Conservation (phyloP, 2,797 vertebrate species). For the Varecia variegata region DNA sequence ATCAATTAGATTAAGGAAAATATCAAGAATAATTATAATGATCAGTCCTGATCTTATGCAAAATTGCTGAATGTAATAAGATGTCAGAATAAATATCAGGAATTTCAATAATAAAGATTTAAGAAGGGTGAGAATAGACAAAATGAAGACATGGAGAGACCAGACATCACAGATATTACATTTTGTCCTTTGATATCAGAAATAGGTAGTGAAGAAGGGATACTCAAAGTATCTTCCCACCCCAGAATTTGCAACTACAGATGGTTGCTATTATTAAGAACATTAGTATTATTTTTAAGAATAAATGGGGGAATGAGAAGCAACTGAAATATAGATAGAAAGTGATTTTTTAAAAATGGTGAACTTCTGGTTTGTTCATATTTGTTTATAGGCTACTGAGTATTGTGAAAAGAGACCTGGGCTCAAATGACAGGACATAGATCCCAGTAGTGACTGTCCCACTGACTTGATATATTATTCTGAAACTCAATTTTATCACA, state of each 20-base stretch:
- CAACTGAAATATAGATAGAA: not conserved
- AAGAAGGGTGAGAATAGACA: not conserved
- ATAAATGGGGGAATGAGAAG: not conserved
- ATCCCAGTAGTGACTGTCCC: not conserved
- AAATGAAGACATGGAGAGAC: not conserved
- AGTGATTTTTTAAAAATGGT: not conserved
- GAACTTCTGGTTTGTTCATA: not conserved
- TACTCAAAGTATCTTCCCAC: not conserved
- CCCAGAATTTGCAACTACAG: not conserved
- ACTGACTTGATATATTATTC: not conserved
- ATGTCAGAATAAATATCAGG: not conserved
- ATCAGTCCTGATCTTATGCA: not conserved
- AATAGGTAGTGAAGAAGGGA: rapidly evolving
- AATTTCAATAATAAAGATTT: not conserved
- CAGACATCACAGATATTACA: not conserved
- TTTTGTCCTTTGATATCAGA: not conserved
- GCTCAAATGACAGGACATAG: not conserved
- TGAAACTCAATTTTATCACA: not conserved
- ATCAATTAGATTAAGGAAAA: not conserved
- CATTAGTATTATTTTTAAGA: not conserved
- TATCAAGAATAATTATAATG: not conserved
- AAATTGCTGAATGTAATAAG: not conserved
- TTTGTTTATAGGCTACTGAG: not conserved
- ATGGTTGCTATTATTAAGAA: not conserved
- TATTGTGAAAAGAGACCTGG: not conserved